Evolutionary conservation across 2,888 invertebrate species (phyloP).

Genomic region (Apodemia mormo): DNA sequence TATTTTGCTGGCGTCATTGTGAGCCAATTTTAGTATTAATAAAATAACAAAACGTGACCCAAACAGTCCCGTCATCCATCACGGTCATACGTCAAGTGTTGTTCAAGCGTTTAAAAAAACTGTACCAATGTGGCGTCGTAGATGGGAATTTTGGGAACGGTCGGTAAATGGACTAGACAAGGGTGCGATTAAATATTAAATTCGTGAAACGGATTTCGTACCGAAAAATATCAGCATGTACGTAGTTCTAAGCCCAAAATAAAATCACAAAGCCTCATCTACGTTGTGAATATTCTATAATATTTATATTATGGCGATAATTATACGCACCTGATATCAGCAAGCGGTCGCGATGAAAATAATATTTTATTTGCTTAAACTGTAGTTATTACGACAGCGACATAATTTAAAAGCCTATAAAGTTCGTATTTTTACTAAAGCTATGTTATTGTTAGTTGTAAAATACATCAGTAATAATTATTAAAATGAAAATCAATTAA

Average conservation of each 20-base stretch:
- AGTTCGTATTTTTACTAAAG: too few species aligned
- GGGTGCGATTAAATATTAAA: constrained; percentile 81
- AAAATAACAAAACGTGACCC: constrained; percentile 81
- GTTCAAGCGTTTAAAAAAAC: constrained; percentile 72
- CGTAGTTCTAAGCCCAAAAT: constrained; percentile 43
- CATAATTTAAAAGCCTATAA: not conserved
- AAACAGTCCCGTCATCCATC: constrained; percentile 67
- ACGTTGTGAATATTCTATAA: constrained; percentile 60
- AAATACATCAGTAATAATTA: too few species aligned
- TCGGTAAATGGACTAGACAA: constrained; percentile 78
- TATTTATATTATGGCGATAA: constrained; percentile 55
- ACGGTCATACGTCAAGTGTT: constrained; percentile 72
- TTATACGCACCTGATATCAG: constrained; percentile 37
- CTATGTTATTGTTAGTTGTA: too few species aligned
- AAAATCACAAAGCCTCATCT: constrained; percentile 63
- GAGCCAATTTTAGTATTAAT: constrained; percentile 80
- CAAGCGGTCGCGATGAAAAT: constrained; percentile 29
- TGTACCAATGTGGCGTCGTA: constrained; percentile 50
- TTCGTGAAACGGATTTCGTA: constrained; percentile 77
- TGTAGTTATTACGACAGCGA: constrained; percentile 23
- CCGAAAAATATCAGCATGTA: constrained; percentile 59
- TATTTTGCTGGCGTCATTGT: constrained; percentile 69
- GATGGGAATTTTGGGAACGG: constrained; percentile 61
- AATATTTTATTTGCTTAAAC: constrained; percentile 33
- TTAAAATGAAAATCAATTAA: too few species aligned